Conservation (phyloP, 2,113 vertebrate species). For the Pungitius pungitius region DNA sequence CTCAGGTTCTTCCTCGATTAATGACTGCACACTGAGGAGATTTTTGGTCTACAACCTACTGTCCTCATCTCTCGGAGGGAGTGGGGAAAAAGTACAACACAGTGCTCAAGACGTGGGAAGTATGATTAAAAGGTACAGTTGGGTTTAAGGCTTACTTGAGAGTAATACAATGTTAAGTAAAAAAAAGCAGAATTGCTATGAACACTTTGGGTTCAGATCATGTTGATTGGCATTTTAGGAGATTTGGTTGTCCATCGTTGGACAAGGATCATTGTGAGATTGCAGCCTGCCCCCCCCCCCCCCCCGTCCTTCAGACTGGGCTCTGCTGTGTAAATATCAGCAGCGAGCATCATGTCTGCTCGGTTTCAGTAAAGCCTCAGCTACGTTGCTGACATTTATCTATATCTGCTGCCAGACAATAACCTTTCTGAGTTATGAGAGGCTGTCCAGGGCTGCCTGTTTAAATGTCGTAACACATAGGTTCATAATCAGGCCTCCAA, state of each 20-base stretch:
- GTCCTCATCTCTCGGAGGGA: conserved; percentile 17
- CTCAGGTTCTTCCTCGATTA: conserved; percentile 74
- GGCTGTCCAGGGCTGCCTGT: conserved; percentile 60
- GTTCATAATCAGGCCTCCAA: conserved; percentile 63
- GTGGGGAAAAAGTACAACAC: conserved; percentile 2
- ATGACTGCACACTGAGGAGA: conserved; percentile 64
- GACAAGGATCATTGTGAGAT: conserved; percentile 32
- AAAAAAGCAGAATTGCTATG: neutral
- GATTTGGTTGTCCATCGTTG: conserved; percentile 13
- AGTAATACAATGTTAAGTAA: neutral
- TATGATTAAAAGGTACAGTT: neutral
- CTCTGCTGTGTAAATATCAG: conserved; percentile 70
- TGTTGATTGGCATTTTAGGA: conserved; percentile 25
- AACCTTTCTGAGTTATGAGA: conserved; percentile 76
- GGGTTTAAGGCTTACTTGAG: conserved; percentile 1
- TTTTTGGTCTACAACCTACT: conserved; percentile 39
- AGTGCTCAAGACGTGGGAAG: neutral
- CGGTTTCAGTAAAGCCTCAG: conserved; percentile 60
- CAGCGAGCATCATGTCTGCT: conserved; percentile 59
- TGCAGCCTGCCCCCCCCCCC: neutral
- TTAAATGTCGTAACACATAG: conserved; percentile 74
- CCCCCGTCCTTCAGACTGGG: conserved; percentile 34
- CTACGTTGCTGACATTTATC: conserved; percentile 72
- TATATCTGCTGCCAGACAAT: conserved; percentile 69
- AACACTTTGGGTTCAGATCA: neutral